Evolutionary conservation across 2,888 invertebrate species (phyloP).

Genomic region (Sphaeridia pumilis): DNA sequence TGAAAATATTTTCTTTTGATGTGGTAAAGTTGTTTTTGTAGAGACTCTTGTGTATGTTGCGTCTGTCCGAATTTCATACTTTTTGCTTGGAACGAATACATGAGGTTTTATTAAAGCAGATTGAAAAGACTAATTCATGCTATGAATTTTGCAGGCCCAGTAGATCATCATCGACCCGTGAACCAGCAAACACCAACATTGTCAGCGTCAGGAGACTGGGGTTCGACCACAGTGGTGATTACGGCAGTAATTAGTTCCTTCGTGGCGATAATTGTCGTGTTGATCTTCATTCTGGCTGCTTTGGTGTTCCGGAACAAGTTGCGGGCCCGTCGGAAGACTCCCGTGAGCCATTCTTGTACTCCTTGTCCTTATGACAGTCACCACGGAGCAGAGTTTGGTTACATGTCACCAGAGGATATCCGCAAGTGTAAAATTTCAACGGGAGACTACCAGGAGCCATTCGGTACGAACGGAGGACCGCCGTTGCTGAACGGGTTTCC

Average conservation of each 20-base stretch:
- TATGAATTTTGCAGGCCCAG: constrained; percentile 10
- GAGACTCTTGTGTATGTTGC: too few species aligned
- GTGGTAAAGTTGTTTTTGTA: too few species aligned
- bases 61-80: too few species aligned
- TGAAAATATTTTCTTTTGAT: too few species aligned
- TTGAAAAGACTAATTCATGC: too few species aligned
- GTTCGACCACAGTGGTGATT: constrained; percentile 31
- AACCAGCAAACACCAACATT: constrained; percentile 17
- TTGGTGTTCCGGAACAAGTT: constrained; percentile 31
- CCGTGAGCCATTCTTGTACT: constrained; percentile 31
- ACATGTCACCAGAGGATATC: constrained; percentile 32
- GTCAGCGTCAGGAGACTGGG: constrained; percentile 31
- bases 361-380: constrained; percentile 30
- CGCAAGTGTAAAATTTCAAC: constrained; percentile 34
- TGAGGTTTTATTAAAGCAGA: too few species aligned
- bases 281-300: constrained; percentile 28
- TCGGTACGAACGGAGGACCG: too few species aligned
- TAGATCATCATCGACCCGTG: too few species aligned
- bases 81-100: too few species aligned
- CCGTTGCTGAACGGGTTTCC: constrained; percentile 33
- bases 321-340: constrained; percentile 22
- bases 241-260: constrained; percentile 35
- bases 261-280: constrained; percentile 34
- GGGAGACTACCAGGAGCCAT: constrained; percentile 35
- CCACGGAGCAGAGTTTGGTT: constrained; percentile 32